Evolutionary conservation across 1,140 invertebrate species (phyloP).

Genomic region (Condylostylus longicornis): DNA sequence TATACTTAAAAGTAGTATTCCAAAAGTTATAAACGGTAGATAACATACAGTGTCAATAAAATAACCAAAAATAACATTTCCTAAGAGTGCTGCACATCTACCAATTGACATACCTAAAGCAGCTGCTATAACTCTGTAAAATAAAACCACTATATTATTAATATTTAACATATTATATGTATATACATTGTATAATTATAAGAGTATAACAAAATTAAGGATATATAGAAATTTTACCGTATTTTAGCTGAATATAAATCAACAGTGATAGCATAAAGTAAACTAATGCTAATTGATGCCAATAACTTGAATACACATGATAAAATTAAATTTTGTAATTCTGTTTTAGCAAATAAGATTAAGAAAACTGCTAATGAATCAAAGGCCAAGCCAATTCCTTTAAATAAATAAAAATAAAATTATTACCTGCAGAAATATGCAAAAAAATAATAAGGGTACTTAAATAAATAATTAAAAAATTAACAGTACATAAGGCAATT

Average conservation of each 20-base stretch:
- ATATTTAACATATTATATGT: neutral
- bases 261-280: conserved; percentile 54
- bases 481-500: too few species aligned
- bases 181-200: too few species aligned
- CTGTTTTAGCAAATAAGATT: conserved; percentile 52
- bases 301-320: conserved; percentile 57
- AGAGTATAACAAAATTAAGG: too few species aligned
- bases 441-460: too few species aligned
- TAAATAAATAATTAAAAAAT: too few species aligned
- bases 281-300: conserved; percentile 54
- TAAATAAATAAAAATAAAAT: too few species aligned
- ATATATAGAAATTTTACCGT: conserved; percentile 34
- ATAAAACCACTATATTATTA: neutral
- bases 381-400: too few species aligned
- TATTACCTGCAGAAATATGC: too few species aligned
- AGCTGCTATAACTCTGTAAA: conserved; percentile 51
- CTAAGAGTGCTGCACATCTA: conserved; percentile 47
- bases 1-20: too few species aligned
- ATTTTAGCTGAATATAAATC: conserved; percentile 61
- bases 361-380: conserved; percentile 51
- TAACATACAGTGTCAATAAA: conserved; percentile 54
- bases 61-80: conserved; percentile 51
- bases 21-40: too few species aligned
- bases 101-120: conserved; percentile 53
- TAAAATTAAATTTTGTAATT: conserved; percentile 50